A percentile compares a stretch with the other conserved stretches of the same genome.
Evolutionary conservation across 2,888 invertebrate species (phyloP).

Genomic region (Piscicola geometra): DNA sequence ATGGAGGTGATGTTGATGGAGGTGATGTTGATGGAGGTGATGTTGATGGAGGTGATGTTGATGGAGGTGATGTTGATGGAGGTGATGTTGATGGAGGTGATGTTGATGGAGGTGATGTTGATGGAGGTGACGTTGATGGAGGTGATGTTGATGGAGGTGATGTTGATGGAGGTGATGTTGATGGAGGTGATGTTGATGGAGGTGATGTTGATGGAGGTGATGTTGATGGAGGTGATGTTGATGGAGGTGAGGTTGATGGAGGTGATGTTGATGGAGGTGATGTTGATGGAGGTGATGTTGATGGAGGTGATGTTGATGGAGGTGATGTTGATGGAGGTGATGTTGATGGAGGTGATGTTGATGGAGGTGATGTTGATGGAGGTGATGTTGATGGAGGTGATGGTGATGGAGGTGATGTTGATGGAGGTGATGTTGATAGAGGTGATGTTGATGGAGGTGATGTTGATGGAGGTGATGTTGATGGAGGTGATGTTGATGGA

Average conservation of each 20-base stretch:
- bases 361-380: slow-evolving; percentile 18
- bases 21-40: no score
- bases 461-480: slow-evolving; percentile 4
- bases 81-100: no score
- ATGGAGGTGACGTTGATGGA: no score
- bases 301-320: slow-evolving; percentile 7
- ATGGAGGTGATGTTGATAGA: slow-evolving; percentile 26
- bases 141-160: no score
- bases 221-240: slow-evolving; percentile 25
- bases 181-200: slow-evolving; percentile 18
- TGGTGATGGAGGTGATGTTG: slow-evolving; percentile 25
- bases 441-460: slow-evolving; percentile 23
- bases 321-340: slow-evolving; percentile 6
- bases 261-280: slow-evolving; percentile 23
- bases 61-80: no score
- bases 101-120: no score
- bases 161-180: slow-evolving; percentile 8
- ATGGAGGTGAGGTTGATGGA: slow-evolving; percentile 25
- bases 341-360: slow-evolving; percentile 7
- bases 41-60: no score
- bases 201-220: slow-evolving; percentile 21
- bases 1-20: no score
- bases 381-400: slow-evolving; percentile 21
- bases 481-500: slow-evolving; percentile 7
- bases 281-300: slow-evolving; percentile 4